Evolutionary conservation across 2,113 vertebrate species (phyloP).

Genomic region (Rissa tridactyla): DNA sequence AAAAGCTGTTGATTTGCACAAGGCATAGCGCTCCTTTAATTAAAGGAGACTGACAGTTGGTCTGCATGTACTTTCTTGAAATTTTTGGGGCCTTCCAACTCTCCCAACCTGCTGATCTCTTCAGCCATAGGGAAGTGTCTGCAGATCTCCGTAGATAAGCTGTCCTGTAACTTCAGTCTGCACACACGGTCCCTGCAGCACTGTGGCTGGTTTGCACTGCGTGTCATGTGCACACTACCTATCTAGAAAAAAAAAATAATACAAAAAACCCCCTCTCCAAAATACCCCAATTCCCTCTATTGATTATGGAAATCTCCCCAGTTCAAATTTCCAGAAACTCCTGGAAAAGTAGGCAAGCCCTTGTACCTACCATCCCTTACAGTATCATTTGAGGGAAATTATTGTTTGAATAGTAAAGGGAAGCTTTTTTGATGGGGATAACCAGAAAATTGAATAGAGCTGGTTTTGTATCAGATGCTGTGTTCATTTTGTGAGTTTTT

Average conservation of each 20-base stretch:
- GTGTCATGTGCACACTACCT: too few relatives aligned
- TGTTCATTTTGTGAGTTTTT: not conserved
- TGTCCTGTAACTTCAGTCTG: not conserved
- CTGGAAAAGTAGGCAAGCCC: not conserved
- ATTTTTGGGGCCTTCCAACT: not conserved
- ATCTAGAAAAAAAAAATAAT: not conserved
- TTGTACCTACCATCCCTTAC: not conserved
- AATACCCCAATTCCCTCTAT: not conserved
- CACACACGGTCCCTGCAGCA: not conserved
- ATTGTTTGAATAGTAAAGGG: not conserved
- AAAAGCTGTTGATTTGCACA: not conserved
- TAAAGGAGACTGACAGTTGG: not conserved
- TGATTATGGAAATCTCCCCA: not conserved
- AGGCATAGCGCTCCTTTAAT: not conserved
- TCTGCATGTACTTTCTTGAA: not conserved
- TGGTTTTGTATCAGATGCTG: not conserved
- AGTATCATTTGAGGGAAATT: not conserved
- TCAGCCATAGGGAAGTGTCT: not conserved
- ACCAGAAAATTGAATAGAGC: not conserved
- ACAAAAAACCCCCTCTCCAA: not conserved
- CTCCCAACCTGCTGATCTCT: not conserved
- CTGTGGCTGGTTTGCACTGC: not conserved
- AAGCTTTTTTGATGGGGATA: not conserved
- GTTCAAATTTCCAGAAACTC: not conserved
- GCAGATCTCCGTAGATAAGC: not conserved